Conservation (phyloP, 2,888 invertebrate genomes). For the Fragum sueziense region DNA sequence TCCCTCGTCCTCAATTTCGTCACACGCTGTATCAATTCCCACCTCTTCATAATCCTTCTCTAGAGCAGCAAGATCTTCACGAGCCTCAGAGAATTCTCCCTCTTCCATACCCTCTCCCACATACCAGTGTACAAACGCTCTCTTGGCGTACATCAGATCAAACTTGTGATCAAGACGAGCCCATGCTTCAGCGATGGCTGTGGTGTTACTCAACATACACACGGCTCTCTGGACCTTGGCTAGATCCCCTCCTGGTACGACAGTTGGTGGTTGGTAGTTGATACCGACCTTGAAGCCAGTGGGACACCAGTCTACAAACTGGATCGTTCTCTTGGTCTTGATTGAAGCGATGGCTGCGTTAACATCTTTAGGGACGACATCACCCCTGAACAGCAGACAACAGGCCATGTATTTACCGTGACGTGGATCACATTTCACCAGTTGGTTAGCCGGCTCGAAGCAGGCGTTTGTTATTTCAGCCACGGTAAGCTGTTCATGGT, state of each 20-base stretch:
- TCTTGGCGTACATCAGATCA: conserved; percentile 77
- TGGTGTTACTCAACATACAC: conserved; percentile 83
- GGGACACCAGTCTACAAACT: conserved; percentile 79
- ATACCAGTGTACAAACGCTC: conserved; percentile 82
- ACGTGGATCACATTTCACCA: conserved; percentile 81
- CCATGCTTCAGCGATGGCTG: conserved; percentile 84
- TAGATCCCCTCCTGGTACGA: conserved; percentile 93
- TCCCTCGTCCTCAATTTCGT: not conserved
- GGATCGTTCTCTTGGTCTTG: conserved; percentile 68
- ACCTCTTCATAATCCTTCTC: conserved; percentile 70
- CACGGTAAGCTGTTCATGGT: conserved; percentile 69
- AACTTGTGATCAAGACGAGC: conserved; percentile 81
- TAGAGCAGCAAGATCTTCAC: conserved; percentile 74
- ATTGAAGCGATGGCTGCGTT: conserved; percentile 65
- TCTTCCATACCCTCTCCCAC: conserved; percentile 83
- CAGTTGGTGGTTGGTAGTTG: conserved; percentile 92
- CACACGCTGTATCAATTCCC: conserved; percentile 31
- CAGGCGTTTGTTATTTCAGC: conserved; percentile 76
- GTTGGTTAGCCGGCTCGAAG: conserved; percentile 78
- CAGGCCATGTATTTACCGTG: conserved; percentile 82
- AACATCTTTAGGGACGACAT: conserved; percentile 77
- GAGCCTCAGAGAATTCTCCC: conserved; percentile 73
- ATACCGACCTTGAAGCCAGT: conserved; percentile 86
- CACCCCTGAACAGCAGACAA: conserved; percentile 74
- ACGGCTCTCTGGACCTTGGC: conserved; percentile 83